A percentile compares a stretch with the other conserved stretches of the same genome.
Conservation (phyloP, 2,113 vertebrate species). For the Epinephelus lanceolatus region DNA sequence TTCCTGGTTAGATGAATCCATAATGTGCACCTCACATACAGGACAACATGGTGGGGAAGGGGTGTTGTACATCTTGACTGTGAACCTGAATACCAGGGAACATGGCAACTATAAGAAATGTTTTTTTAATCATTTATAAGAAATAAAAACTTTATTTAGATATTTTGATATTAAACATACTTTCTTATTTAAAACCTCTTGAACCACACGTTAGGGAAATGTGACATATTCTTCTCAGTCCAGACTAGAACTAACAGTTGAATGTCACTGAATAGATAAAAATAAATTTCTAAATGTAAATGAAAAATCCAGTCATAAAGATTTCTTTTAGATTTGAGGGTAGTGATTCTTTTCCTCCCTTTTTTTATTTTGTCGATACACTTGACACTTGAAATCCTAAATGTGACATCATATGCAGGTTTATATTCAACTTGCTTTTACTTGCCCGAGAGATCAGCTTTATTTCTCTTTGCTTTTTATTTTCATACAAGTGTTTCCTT, state of each 20-base stretch:
- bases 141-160: not conserved
- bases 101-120: not conserved
- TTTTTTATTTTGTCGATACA: not conserved
- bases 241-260: not conserved
- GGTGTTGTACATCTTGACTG: slow-evolving; percentile 49
- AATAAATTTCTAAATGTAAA: not conserved
- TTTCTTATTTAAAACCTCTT: not conserved
- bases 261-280: not conserved
- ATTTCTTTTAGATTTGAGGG: not conserved
- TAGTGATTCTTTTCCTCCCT: not conserved
- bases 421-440: not conserved
- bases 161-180: not conserved
- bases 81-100: slow-evolving; percentile 22
- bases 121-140: not conserved
- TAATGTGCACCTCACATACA: slow-evolving; percentile 44
- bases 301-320: not conserved
- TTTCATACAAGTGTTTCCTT: not conserved
- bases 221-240: not conserved
- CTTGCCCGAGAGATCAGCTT: not conserved
- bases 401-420: not conserved
- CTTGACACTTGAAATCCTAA: not conserved
- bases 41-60: slow-evolving; percentile 71
- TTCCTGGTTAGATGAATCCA: slow-evolving; percentile 17
- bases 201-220: slow-evolving; percentile 10
- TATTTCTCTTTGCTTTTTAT: not conserved